Evolutionary conservation across 2,113 vertebrate species (phyloP), one percentile per base, ranked within the genome.

Genomic region (Bombycilla garrulus): DNA sequence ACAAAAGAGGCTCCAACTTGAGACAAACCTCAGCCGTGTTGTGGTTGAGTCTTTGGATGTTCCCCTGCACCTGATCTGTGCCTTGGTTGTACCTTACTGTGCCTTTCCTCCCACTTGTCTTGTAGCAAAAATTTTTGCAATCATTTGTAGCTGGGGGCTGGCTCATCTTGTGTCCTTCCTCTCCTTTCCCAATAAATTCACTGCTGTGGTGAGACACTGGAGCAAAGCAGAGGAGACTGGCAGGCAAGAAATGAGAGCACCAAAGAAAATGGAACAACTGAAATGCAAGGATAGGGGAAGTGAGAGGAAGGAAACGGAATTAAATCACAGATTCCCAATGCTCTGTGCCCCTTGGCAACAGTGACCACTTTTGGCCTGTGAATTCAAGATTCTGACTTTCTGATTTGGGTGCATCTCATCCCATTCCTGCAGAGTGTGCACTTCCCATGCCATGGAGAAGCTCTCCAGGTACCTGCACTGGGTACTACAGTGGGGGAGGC

Each of bases 21-120:
- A 66, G 21, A 25, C 10, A 47, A 45, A 56, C 33, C 21, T 62
- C 44, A 36, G 22, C 10, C 0, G 0, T 47, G 56, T 31, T 93
- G 95, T 45, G 58, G 48, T 80, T 95, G 31, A 14, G 17, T 36
- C 11, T 71, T 50, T 71, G 57, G 91, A 89, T 54, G 88, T 89
- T 95, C n/a, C 74, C 86, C 36, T 79, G 62, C 18, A 12, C 80
- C 44, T 25, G 22, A 29, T 57, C 78, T 79, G 23, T 42, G 70
- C 0, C 1, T 19, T 33, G 48, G 36, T 25, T 51, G 31, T 40
- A 22, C 15, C 12, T 51, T 11, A 3, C n/a, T 29, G 29, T 5
- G 3, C 38, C 47, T 83, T 77, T 67, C 81, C 35, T 76, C 70
- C 2, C 4, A 21, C 44, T n/a, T 28, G 10, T 10, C 35, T 64